These are phyloP conservation scores for Micrasema minimum DNA, from an alignment of 1,140 invertebrate species.

Conservation along the genomic window DNA sequence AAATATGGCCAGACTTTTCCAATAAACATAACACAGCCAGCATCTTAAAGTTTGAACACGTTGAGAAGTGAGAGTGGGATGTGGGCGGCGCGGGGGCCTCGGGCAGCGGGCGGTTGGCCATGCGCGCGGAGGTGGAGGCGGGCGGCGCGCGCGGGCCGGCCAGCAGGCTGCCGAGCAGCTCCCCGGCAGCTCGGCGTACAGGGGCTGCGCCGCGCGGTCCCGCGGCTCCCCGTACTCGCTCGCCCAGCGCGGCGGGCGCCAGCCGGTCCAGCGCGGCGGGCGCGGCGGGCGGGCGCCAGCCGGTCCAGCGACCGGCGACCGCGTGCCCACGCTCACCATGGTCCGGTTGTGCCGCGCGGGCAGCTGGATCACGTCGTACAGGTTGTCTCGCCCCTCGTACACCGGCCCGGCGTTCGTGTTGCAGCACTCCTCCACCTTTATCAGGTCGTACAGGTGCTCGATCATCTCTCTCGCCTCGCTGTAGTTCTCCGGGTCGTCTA, in stretches of 20 bases:
- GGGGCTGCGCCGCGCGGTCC: slow-evolving; percentile 74
- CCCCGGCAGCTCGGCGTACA: slow-evolving; percentile 75
- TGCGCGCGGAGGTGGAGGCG: slow-evolving; percentile 64
- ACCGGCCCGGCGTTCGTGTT: slow-evolving; percentile 67
- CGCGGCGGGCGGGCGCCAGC: slow-evolving; percentile 65
- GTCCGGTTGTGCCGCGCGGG: slow-evolving; percentile 62
- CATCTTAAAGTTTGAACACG: not conserved
- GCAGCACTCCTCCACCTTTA: slow-evolving; percentile 78
- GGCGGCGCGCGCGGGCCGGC: slow-evolving; percentile 54
- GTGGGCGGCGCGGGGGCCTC: slow-evolving; percentile 58
- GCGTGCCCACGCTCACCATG: slow-evolving; percentile 71
- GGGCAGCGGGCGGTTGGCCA: slow-evolving; percentile 76
- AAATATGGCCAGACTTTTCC: slow-evolving; percentile 11
- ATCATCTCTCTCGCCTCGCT: slow-evolving; percentile 81
- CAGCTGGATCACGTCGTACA: slow-evolving; percentile 72
- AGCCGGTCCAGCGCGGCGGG: too few species aligned
- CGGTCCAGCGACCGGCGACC: slow-evolving; percentile 73
- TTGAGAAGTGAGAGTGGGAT: not conserved
- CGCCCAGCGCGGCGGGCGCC: slow-evolving; percentile 69
- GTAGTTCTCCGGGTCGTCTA: slow-evolving; percentile 79
- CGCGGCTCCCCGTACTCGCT: slow-evolving; percentile 79
- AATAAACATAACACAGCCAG: slow-evolving; percentile 11
- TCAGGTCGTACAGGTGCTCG: slow-evolving; percentile 80
- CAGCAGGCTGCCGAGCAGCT: slow-evolving; percentile 60
- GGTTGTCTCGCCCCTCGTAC: slow-evolving; percentile 68